Conservation (phyloP, 2,888 invertebrate genomes). For the Plebejus anna region DNA sequence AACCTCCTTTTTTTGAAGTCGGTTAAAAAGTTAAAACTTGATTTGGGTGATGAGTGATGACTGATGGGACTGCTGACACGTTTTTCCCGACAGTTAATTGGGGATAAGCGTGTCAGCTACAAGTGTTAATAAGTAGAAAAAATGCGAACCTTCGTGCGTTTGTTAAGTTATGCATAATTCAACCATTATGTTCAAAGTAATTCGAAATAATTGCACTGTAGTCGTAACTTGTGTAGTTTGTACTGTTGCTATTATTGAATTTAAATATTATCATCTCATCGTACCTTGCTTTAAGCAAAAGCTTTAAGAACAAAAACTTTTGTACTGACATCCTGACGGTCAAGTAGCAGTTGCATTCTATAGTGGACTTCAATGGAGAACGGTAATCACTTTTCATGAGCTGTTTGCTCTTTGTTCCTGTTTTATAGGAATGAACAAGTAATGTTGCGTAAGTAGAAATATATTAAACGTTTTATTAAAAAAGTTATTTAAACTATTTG, state of each 20-base stretch:
- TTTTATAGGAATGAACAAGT: too few relatives aligned
- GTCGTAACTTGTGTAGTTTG: background rate
- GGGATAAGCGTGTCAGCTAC: background rate
- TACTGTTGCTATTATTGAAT: background rate
- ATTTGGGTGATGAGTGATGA: background rate
- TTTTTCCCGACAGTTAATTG: too few relatives aligned
- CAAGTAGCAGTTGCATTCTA: too few relatives aligned
- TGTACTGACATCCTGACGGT: too few relatives aligned
- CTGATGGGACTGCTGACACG: too few relatives aligned
- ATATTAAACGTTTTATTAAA: too few relatives aligned
- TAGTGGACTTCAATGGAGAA: too few relatives aligned
- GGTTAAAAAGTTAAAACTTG: background rate
- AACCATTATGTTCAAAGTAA: background rate
- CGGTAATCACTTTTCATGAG: background rate
- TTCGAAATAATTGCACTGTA: conserved; percentile 12
- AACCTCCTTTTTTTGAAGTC: too few relatives aligned
- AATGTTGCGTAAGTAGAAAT: too few relatives aligned
- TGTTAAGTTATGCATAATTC: conserved; percentile 11
- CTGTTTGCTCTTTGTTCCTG: too few relatives aligned
- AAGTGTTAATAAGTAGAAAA: background rate
- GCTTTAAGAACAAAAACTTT: too few relatives aligned
- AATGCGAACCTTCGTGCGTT: background rate
- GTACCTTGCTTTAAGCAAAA: background rate
- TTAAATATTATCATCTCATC: background rate
- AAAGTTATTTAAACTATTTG: background rate